Base-by-base conservation (phyloP, 2,888 invertebrate genomes). In the Diaphora mendica region DNA sequence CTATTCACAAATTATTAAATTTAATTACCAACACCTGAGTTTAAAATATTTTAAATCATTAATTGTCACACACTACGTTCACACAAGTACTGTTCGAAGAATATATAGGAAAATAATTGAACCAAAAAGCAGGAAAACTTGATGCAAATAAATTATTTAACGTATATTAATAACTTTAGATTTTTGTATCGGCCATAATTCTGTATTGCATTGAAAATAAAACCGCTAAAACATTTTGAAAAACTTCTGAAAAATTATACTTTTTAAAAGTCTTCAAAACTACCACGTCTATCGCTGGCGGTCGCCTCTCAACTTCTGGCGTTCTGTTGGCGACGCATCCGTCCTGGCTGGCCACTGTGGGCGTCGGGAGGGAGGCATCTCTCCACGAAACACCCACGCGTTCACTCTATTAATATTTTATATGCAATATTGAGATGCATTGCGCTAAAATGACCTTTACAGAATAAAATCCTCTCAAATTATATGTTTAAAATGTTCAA, bases 101-200 rank as follows among this genome's bases (percentile, higher is more conserved):
- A 23, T 59, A 23, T 70, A 72, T 59, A 68, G 75, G 73, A 76
- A 77, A 79, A 75, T 68, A 55, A 73, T 51, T 20, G 65, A 72
- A 70, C 51, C 64, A 35, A 78, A 72, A 76, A 76, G 62, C 68
- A 68, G 77, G 75, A 79, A 79, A 81, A 77, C 51, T 70, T 9
- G 33, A 71, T 48, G 59, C 39, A 64, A 69, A 76, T 71, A 72
- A 35, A 74, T 48, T 33, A 67, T 59, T 65, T 48, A 66, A 26
- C 20, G 23, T 69, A 65, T 75, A 80, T 69, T 75, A 67, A 68
- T 75, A 71, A 65, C 75, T 30, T 55, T 17, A n/a, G 23, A 65
- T 73, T 64, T 64, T 51, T 71, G 23, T 20, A 62, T 26, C 23
- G 26, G 13, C 30, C 42, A 42, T 42, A 70, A 62, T 39, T 62